Evolutionary conservation across 2,888 invertebrate genomes (phyloP).

Genomic region (Eilema caniola): DNA sequence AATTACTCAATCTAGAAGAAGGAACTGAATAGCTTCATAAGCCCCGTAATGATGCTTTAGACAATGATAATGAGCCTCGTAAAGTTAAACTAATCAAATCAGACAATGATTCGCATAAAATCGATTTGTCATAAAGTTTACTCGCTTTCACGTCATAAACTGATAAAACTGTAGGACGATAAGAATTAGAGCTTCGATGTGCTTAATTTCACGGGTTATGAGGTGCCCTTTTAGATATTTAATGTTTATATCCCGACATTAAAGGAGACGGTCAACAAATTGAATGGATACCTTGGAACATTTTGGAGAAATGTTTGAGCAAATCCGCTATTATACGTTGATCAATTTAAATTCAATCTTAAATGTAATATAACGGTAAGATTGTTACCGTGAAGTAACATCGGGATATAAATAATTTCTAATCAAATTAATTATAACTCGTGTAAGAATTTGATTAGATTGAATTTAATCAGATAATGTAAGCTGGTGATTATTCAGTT

Average conservation of each 20-base stretch:
- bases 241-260: constrained; percentile 74
- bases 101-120: constrained; percentile 40
- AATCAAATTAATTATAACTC: not conserved
- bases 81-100: constrained; percentile 42
- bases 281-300: constrained; percentile 69
- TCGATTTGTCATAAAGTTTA: constrained; percentile 49
- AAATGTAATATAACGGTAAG: too few species aligned
- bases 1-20: not conserved
- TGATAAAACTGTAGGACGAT: constrained; percentile 56
- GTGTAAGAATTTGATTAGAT: not conserved
- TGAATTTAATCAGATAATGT: too few species aligned
- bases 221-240: constrained; percentile 73
- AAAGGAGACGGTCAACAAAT: constrained; percentile 79
- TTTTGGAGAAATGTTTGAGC: constrained; percentile 40
- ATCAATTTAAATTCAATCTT: not conserved
- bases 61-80: constrained; percentile 23
- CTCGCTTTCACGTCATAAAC: constrained; percentile 51
- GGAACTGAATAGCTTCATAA: not conserved
- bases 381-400: not conserved
- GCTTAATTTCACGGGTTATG: constrained; percentile 77
- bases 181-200: constrained; percentile 55
- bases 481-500: too few species aligned
- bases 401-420: not conserved
- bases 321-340: constrained; percentile 45
- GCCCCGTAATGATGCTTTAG: constrained; percentile 12